These are phyloP conservation scores for Bryconaethiops microstoma DNA, from an alignment of 2,797 vertebrate genomes.

Conservation along the genomic window DNA sequence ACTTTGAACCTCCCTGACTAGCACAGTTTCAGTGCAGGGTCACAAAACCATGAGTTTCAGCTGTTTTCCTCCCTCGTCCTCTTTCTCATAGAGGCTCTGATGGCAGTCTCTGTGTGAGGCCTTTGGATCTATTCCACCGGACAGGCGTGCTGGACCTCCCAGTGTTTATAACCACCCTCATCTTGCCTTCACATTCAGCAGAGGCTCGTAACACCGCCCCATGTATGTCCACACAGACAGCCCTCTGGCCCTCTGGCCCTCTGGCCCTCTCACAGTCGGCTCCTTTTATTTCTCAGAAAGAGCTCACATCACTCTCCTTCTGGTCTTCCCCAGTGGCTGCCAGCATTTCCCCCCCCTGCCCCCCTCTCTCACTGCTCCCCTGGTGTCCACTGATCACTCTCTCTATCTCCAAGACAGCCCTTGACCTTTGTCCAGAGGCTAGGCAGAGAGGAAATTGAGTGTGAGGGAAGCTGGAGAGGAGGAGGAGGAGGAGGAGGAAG, in stretches of 20 bases:
- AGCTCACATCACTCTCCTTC: neutral
- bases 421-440: slow-evolving; percentile 20
- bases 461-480: slow-evolving; percentile 2
- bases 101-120: slow-evolving; percentile 28
- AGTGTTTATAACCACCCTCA: slow-evolving; percentile 7
- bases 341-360: too few species aligned
- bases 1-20: neutral
- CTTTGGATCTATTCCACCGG: slow-evolving; percentile 25
- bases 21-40: neutral
- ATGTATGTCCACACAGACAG: neutral
- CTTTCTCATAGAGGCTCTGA: neutral
- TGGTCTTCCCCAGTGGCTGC: neutral
- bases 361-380: neutral
- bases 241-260: slow-evolving; percentile 1
- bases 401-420: neutral
- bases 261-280: slow-evolving; percentile 4
- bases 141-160: slow-evolving; percentile 28
- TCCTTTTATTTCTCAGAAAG: neutral
- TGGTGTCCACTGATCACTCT: slow-evolving; percentile 5
- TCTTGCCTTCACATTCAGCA: slow-evolving; percentile 3
- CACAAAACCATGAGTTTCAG: neutral
- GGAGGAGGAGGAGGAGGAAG: neutral
- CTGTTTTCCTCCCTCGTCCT: neutral
- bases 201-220: neutral
- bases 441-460: slow-evolving; percentile 13